A percentile compares a stretch with the other conserved stretches of the same genome.
Conservation (phyloP, 2,797 vertebrate species). For the Tauraco hartlaubi region DNA sequence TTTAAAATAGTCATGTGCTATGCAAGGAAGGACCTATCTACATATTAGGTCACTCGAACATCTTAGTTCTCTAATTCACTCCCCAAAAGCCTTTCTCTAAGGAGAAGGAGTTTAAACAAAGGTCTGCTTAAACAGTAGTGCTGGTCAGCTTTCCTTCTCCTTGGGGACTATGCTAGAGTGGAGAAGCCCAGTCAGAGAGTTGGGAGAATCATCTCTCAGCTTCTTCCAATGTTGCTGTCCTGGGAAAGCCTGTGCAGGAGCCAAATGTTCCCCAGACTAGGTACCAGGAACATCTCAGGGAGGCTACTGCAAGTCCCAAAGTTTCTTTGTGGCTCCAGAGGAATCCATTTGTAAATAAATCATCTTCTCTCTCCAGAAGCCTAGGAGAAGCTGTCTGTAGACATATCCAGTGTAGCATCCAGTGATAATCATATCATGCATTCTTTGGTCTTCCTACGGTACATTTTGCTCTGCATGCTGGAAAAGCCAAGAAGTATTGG, state of each 20-base stretch:
- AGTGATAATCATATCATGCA: background rate
- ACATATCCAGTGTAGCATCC: rapidly evolving
- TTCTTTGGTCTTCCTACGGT: background rate
- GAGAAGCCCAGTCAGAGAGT: background rate
- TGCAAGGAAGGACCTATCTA: background rate
- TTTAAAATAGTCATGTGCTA: background rate
- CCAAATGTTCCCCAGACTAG: background rate
- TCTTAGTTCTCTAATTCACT: background rate
- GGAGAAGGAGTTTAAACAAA: background rate
- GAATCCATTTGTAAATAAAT: background rate
- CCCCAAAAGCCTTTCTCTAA: background rate
- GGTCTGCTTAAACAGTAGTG: background rate
- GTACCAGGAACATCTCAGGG: background rate
- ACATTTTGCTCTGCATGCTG: background rate
- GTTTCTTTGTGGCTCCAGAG: background rate
- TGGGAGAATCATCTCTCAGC: background rate
- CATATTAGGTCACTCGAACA: background rate
- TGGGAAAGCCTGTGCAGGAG: background rate
- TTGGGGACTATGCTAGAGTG: background rate
- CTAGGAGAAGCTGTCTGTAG: background rate
- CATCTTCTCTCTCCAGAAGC: background rate
- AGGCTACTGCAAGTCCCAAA: background rate
- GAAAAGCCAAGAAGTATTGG: background rate
- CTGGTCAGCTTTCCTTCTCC: background rate
- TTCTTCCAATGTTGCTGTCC: background rate